Conservation (phyloP, 2,113 vertebrate genomes). For the Corvus hawaiiensis region DNA sequence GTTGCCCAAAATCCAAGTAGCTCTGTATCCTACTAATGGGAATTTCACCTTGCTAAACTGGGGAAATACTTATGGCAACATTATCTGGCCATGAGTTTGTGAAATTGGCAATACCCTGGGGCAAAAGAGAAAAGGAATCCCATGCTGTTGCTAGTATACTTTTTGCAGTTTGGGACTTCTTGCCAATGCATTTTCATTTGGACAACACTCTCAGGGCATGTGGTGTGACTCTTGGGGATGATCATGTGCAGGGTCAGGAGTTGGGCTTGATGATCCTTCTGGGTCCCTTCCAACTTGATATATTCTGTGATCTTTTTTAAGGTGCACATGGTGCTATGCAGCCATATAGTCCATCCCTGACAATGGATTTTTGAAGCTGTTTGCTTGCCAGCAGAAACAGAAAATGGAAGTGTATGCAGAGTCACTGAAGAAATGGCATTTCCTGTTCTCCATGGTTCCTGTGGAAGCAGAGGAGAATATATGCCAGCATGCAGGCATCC, state of each 20-base stretch:
- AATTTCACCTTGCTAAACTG: neutral
- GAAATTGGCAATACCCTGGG: neutral
- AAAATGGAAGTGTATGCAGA: neutral
- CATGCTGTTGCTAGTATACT: neutral
- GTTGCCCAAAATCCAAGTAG: neutral
- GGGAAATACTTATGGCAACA: neutral
- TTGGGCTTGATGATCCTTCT: neutral
- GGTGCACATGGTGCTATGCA: neutral
- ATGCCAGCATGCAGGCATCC: neutral
- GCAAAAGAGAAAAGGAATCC: neutral
- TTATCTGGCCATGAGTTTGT: neutral
- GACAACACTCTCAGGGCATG: accelerated
- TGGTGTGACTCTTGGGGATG: neutral
- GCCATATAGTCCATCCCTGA: neutral
- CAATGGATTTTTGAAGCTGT: neutral
- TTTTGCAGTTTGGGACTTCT: neutral
- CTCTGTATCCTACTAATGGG: neutral
- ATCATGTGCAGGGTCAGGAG: neutral
- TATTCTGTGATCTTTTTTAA: neutral
- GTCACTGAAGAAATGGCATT: neutral
- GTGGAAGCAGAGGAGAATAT: neutral
- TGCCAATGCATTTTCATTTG: neutral
- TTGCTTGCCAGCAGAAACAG: neutral
- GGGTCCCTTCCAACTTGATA: neutral
- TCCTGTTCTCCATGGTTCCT: neutral